These are phyloP conservation scores for Typhlomys cinereus DNA, from an alignment of 2,113 vertebrate genomes.

Conservation along the genomic window DNA sequence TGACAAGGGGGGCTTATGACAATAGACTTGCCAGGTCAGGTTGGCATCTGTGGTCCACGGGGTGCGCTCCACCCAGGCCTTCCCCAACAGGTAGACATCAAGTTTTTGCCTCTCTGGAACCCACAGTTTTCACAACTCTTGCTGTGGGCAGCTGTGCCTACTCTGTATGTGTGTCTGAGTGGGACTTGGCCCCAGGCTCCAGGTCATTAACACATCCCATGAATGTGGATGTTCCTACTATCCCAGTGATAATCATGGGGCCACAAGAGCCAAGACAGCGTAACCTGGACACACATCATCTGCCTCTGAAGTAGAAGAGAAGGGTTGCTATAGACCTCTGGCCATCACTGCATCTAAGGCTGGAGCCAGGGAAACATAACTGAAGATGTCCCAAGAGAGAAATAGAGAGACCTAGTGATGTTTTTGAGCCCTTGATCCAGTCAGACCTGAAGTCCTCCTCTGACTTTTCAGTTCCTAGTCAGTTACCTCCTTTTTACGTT, in stretches of 20 bases:
- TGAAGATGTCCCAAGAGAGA: background rate
- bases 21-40: background rate
- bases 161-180: background rate
- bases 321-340: background rate
- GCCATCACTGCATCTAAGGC: background rate
- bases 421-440: constrained; percentile 46
- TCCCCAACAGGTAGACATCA: fast-evolving
- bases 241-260: background rate
- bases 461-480: background rate
- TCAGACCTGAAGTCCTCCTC: background rate
- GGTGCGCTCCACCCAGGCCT: background rate
- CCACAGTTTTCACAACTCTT: background rate
- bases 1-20: background rate
- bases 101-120: background rate
- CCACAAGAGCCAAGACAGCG: background rate
- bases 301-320: background rate
- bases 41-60: background rate
- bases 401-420: too few species aligned
- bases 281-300: too few species aligned
- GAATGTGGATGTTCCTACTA: background rate
- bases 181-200: background rate
- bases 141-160: background rate
- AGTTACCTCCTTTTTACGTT: background rate
- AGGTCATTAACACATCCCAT: background rate
- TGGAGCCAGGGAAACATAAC: background rate